Base-by-base conservation (phyloP, 2,888 invertebrate genomes). In the Tribolium freemani region DNA sequence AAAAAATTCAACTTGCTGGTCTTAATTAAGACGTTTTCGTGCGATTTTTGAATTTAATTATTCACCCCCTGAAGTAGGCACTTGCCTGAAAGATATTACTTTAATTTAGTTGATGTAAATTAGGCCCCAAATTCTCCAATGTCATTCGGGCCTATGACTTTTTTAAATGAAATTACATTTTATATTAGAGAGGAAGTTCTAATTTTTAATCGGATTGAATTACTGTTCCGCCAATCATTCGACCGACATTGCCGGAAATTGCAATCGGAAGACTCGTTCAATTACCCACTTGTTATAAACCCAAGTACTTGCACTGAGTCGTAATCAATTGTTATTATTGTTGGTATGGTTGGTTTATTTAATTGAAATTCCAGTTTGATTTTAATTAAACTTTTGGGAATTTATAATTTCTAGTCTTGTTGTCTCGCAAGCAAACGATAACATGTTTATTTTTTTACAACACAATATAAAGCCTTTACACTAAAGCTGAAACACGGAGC, bases 31-130 rank as follows among this genome's bases (percentile, higher is more conserved):
- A 51, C 56, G 44, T 63, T 69, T 61, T 61, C 21, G 11, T 30
- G 26, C 61, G 54, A 69, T 69, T 63, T 38, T 54, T 63, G 54
- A 54, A 45, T 46, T 70, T 63, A 70, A 70, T 70, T 70, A 70
- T 70, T 53, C 69, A 70, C 69, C 69, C 26, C 69, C 45, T 20
- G n/a, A 70, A 57, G 21, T 61, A 45, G 51, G 58, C 67, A 60
- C 11, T 45, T 30, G 58, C 63, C 72, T 53, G 68, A 64, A 67
- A 75, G 72, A 71, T 73, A 73, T 75, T 73, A 77, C 79, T 79
- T 78, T 78, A 78, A 79, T 78, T 79, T 79, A 77, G 74, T 76
- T 76, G 69, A 79, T 79, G 79, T 74, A 79, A 79, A 79, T 79
- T 74, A 78, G 71, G 74, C 68, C 73, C 71, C 75, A 57, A 76